Conservation (phyloP, 2,888 invertebrate genomes). For the Clepsis dumicolana region DNA sequence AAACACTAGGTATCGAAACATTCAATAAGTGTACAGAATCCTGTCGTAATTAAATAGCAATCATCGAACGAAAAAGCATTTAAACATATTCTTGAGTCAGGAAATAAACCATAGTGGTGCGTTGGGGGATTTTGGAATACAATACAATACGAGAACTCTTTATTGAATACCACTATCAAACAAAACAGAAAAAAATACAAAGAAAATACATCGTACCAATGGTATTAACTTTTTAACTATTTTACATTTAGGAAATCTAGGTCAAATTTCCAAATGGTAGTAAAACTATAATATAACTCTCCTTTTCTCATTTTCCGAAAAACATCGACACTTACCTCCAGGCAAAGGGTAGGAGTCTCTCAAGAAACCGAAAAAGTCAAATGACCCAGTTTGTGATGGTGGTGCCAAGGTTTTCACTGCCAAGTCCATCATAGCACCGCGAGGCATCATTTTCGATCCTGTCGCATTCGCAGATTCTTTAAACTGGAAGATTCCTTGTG, state of each 20-base stretch:
- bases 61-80: background rate
- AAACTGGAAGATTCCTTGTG: conserved; percentile 39
- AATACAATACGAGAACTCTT: background rate
- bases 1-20: background rate
- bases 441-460: conserved; percentile 30
- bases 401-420: conserved; percentile 34
- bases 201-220: no score
- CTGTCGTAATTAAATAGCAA: conserved; percentile 3
- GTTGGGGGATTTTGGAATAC: background rate
- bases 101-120: background rate
- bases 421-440: conserved; percentile 43
- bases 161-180: no score
- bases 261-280: no score
- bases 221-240: no score
- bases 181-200: no score
- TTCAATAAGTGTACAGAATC: background rate
- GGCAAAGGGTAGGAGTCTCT: conserved; percentile 44
- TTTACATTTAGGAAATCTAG: no score
- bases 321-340: conserved; percentile 36
- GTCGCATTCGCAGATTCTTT: conserved; percentile 29
- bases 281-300: no score
- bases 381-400: conserved; percentile 10
- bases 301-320: no score
- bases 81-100: background rate
- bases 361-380: conserved; percentile 44